phyloP scores from a whole-genome alignment of 2,113 vertebrate genomes.

The Pteruthius melanotis region DNA sequence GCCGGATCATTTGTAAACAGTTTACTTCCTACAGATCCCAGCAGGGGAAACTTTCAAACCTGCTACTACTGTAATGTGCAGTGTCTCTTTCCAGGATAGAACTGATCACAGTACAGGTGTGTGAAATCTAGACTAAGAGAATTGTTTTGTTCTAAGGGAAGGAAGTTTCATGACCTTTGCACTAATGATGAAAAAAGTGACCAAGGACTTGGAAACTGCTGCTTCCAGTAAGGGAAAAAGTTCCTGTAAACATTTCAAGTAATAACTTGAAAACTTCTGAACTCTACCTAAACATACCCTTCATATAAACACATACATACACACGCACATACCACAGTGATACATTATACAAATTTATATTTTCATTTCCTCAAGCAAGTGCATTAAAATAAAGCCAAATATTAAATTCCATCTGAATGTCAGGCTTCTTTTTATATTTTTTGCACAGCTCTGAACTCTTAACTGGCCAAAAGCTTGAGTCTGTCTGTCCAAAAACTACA shows the following conservation, averaged over 20 bases:
- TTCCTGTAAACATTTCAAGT: not conserved
- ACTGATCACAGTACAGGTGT: not conserved
- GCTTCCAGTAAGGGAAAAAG: not conserved
- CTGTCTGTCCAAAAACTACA: not conserved
- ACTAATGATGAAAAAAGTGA: not conserved
- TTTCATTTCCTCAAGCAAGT: not conserved
- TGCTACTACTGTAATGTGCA: not conserved
- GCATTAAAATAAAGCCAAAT: not conserved
- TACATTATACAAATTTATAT: not conserved
- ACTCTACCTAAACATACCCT: not conserved
- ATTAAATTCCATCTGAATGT: not conserved
- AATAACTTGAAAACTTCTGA: not conserved
- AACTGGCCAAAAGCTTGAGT: not conserved
- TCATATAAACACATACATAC: not conserved
- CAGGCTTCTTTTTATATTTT: not conserved
- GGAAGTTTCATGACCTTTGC: not conserved
- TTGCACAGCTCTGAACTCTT: not conserved
- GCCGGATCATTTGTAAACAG: not conserved
- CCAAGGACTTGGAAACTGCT: not conserved
- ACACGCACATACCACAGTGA: rapidly evolving
- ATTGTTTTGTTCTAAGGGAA: not conserved
- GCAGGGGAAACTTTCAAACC: not conserved
- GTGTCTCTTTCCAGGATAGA: not conserved
- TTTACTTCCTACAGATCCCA: not conserved
- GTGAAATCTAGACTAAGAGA: not conserved